A percentile compares a stretch with the other conserved stretches of the same genome.
These are phyloP conservation scores for Pantala flavescens DNA, from an alignment of 1,140 invertebrate species.

Conservation along the genomic window DNA sequence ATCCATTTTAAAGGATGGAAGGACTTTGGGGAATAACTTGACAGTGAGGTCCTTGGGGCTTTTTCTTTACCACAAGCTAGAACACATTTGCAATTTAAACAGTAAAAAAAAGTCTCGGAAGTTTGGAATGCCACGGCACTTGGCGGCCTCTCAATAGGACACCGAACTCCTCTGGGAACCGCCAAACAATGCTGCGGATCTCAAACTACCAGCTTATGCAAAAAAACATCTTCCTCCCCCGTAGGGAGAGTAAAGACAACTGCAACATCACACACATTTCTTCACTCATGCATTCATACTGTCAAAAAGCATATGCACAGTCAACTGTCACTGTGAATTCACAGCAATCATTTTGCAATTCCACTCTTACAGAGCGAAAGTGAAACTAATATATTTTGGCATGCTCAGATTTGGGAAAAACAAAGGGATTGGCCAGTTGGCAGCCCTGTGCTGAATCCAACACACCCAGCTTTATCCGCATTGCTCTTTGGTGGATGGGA, in stretches of 20 bases:
- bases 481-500: not conserved
- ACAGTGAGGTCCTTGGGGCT: not conserved
- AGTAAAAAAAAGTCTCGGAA: slow-evolving; percentile 3
- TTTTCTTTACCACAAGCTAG: not conserved
- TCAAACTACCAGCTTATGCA: no score
- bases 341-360: not conserved
- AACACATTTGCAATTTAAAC: slow-evolving; percentile 4
- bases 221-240: no score
- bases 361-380: not conserved
- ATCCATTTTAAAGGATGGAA: not conserved
- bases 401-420: not conserved
- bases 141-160: no score
- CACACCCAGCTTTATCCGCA: no score
- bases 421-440: not conserved
- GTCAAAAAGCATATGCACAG: not conserved
- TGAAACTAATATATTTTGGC: slow-evolving; percentile 9
- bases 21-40: not conserved
- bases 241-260: no score
- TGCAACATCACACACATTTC: no score
- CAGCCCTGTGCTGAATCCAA: no score
- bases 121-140: no score
- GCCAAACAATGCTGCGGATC: no score
- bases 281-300: no score
- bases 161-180: no score
- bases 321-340: slow-evolving; percentile 1